Evolutionary conservation across 2,888 invertebrate species (phyloP).

Genomic region (Tortricodes alternella): DNA sequence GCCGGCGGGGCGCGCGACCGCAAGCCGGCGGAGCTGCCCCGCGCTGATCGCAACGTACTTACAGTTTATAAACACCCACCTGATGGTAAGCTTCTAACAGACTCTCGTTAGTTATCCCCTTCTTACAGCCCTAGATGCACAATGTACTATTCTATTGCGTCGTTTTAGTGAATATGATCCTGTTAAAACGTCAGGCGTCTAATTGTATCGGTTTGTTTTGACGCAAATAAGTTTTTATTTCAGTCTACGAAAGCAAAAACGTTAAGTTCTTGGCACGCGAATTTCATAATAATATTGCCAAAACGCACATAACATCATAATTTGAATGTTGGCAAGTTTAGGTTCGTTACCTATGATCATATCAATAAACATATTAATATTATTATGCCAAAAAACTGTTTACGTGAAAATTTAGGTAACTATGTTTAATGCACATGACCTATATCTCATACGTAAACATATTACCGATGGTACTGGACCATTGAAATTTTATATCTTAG

Average conservation of each 20-base stretch:
- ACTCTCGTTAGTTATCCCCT: too few relatives aligned
- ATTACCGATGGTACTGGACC: constrained; percentile 14
- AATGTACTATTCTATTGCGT: too few relatives aligned
- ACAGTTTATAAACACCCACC: too few relatives aligned
- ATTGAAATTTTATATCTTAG: constrained; percentile 15
- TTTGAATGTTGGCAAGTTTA: not conserved
- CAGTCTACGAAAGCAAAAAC: constrained; percentile 21
- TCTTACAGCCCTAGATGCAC: too few relatives aligned
- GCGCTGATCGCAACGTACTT: too few relatives aligned
- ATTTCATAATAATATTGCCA: constrained; percentile 1
- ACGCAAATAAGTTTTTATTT: constrained; percentile 33
- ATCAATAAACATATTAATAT: constrained; percentile 9
- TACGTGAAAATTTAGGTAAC: constrained; percentile 8
- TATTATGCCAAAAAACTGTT: constrained; percentile 4
- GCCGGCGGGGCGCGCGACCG: too few relatives aligned
- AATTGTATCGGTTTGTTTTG: constrained; percentile 27
- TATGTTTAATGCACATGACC: constrained; percentile 8
- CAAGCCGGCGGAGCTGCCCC: too few relatives aligned
- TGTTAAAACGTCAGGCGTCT: constrained; percentile 2
- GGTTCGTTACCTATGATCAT: constrained; percentile 16
- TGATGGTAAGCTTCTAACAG: too few relatives aligned
- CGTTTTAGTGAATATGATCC: not conserved
- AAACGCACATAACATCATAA: not conserved
- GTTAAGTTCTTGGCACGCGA: constrained; percentile 28
- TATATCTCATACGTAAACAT: constrained; percentile 14